Conservation (phyloP, 2,888 invertebrate species). For the Ormyrus pomaceus region DNA sequence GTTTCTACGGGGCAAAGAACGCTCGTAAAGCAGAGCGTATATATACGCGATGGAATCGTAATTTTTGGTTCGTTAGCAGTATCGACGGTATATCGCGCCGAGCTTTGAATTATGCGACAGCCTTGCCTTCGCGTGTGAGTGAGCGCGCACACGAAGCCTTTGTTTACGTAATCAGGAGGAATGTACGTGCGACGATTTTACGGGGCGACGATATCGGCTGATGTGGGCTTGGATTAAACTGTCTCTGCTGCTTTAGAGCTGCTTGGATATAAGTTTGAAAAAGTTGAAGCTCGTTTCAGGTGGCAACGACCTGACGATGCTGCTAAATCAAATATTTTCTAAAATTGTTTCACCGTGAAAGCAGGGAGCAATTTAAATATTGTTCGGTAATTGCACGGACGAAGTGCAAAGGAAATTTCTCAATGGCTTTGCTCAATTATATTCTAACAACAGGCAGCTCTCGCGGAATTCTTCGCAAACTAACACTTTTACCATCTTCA, state of each 20-base stretch:
- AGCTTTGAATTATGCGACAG: conserved; percentile 41
- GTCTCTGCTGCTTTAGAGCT: not conserved
- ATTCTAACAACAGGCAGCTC: too few relatives aligned
- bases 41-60: conserved; percentile 15
- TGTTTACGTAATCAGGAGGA: conserved; percentile 39
- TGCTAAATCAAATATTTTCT: too few relatives aligned
- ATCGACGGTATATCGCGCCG: conserved; percentile 33
- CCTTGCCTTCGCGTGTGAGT: conserved; percentile 6
- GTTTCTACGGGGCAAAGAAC: conserved; percentile 35
- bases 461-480: too few relatives aligned
- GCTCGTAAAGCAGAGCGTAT: conserved; percentile 39
- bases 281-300: too few relatives aligned
- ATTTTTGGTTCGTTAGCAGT: conserved; percentile 53
- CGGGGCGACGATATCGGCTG: not conserved
- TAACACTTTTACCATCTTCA: too few relatives aligned
- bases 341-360: too few relatives aligned
- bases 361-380: too few relatives aligned
- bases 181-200: conserved; percentile 13
- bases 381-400: too few relatives aligned
- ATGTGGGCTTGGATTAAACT: not conserved
- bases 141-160: not conserved
- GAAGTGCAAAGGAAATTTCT: too few relatives aligned
- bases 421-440: too few relatives aligned
- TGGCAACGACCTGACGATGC: too few relatives aligned
- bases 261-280: not conserved